A percentile compares a stretch with the other conserved stretches of the same genome.
These are phyloP conservation scores for Rhopalosiphum maidis DNA, from an alignment of 1,140 invertebrate genomes.

Conservation along the genomic window DNA sequence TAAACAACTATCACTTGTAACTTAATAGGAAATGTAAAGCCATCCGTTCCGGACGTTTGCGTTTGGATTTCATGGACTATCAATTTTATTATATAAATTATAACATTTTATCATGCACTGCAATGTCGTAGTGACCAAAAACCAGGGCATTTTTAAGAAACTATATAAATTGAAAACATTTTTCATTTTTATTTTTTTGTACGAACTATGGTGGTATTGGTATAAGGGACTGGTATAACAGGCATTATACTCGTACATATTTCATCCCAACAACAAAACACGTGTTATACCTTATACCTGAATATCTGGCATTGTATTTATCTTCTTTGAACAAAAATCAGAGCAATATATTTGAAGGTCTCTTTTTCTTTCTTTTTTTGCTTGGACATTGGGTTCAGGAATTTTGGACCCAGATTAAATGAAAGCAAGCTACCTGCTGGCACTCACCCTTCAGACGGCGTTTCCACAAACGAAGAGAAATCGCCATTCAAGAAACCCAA, in stretches of 20 bases:
- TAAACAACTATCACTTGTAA: slow-evolving; percentile 1
- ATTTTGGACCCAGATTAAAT: slow-evolving; percentile 36
- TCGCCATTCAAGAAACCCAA: background rate
- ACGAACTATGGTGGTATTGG: too few species aligned
- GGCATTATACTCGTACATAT: background rate
- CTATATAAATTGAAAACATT: slow-evolving; percentile 40
- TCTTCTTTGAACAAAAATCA: background rate
- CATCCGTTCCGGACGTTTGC: slow-evolving; percentile 39
- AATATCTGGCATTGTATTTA: slow-evolving; percentile 18
- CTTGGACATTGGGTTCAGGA: slow-evolving; percentile 5
- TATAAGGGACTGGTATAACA: background rate
- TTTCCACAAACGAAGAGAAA: slow-evolving; percentile 26
- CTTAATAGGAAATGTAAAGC: slow-evolving; percentile 41
- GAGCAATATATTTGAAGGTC: slow-evolving; percentile 38
- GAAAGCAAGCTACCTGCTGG: slow-evolving; percentile 19
- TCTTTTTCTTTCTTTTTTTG: background rate
- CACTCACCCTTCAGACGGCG: background rate
- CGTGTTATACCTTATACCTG: slow-evolving; percentile 30
- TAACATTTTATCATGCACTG: background rate
- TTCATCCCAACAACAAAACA: background rate
- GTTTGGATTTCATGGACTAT: background rate
- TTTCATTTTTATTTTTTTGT: background rate
- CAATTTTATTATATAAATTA: slow-evolving; percentile 15
- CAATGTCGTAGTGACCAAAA: background rate
- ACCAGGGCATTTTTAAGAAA: background rate